A percentile compares a stretch with the other conserved stretches of the same genome.
These are phyloP conservation scores for Rhinichthys klamathensis DNA, from an alignment of 2,113 vertebrate genomes.

Conservation along the genomic window DNA sequence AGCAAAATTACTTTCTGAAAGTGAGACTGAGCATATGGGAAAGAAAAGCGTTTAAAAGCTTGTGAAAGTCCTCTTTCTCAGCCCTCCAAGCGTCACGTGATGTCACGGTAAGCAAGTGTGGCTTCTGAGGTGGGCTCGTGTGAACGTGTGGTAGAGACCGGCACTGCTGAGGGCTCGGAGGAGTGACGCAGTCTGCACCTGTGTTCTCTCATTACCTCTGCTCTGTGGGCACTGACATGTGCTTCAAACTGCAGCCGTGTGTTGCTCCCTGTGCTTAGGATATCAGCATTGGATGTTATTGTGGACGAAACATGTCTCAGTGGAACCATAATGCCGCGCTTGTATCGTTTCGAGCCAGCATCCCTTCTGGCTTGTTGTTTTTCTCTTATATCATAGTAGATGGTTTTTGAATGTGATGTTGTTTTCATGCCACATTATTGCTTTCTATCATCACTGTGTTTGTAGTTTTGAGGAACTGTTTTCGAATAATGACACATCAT, in stretches of 20 bases:
- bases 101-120: constrained; percentile 53
- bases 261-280: constrained; percentile 43
- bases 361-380: constrained; percentile 14
- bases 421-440: constrained; percentile 20
- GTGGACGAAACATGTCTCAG: constrained; percentile 31
- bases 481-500: constrained; percentile 3
- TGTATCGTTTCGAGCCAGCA: not conserved
- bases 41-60: constrained; percentile 5
- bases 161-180: constrained; percentile 64
- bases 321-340: not conserved
- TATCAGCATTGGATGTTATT: constrained; percentile 35
- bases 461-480: constrained; percentile 1
- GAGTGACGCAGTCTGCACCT: constrained; percentile 64
- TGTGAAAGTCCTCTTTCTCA: not conserved
- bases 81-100: constrained; percentile 29
- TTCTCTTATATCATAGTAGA: constrained; percentile 13
- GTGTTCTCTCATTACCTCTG: constrained; percentile 60
- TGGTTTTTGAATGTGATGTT: constrained; percentile 17
- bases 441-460: constrained; percentile 8
- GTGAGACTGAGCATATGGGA: not conserved
- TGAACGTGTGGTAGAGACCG: constrained; percentile 57
- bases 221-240: constrained; percentile 47
- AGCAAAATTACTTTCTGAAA: not conserved
- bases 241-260: constrained; percentile 49
- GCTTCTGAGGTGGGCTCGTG: constrained; percentile 59